Conservation (phyloP, 2,888 invertebrate genomes). For the Lumbricus terrestris region DNA sequence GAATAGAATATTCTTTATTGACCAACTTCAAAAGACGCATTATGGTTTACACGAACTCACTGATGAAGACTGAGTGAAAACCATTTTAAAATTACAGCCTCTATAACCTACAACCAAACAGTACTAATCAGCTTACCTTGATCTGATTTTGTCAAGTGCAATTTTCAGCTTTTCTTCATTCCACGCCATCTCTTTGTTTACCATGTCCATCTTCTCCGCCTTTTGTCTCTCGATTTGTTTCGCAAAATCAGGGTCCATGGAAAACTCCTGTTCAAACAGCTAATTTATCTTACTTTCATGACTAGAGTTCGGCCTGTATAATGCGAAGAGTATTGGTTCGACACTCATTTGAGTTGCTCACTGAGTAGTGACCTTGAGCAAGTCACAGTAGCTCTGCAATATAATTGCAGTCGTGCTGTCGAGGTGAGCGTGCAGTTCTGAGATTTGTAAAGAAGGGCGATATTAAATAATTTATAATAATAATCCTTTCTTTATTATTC, state of each 20-base stretch:
- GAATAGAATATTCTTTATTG: too few species aligned
- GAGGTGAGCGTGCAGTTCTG: too few species aligned
- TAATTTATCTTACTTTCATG: neutral
- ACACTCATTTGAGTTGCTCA: too few species aligned
- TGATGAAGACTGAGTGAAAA: neutral
- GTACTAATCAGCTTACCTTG: neutral
- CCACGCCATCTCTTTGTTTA: conserved; percentile 57
- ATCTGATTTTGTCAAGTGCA: conserved; percentile 52
- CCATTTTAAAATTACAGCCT: neutral
- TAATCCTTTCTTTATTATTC: too few species aligned
- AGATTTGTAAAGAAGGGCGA: too few species aligned
- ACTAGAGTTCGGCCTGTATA: neutral
- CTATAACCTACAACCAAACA: neutral
- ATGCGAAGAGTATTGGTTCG: too few species aligned
- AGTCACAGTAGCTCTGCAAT: too few species aligned
- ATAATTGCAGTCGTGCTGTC: too few species aligned
- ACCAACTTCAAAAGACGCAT: too few species aligned
- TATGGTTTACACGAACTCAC: too few species aligned
- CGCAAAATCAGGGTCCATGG: conserved; percentile 58
- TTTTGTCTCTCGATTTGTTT: conserved; percentile 51
- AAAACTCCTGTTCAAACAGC: conserved; percentile 53
- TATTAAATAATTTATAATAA: too few species aligned
- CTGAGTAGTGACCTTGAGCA: too few species aligned
- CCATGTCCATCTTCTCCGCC: conserved; percentile 50
- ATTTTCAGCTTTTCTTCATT: conserved; percentile 57